Evolutionary conservation across 2,888 invertebrate genomes (phyloP).

Genomic region (Diogma glabrata): DNA sequence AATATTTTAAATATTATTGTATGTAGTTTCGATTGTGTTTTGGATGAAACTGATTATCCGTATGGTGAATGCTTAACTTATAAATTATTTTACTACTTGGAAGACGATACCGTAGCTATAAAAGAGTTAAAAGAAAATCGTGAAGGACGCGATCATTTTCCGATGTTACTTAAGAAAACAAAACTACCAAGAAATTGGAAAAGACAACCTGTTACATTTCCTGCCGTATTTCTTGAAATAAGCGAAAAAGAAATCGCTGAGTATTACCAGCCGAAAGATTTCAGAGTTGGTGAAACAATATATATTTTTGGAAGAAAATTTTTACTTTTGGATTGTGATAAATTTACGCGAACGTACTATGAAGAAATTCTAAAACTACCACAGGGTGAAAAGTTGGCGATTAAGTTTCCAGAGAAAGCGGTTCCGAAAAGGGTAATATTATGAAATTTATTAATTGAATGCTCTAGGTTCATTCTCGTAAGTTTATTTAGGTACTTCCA

Average conservation of each 20-base stretch:
- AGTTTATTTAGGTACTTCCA: conserved; percentile 16
- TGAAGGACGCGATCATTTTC: conserved; percentile 66
- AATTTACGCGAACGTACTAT: conserved; percentile 68
- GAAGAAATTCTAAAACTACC: conserved; percentile 28
- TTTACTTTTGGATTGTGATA: conserved; percentile 66
- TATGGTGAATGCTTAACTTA: conserved; percentile 49
- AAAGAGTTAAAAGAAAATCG: conserved; percentile 59
- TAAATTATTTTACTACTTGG: conserved; percentile 64
- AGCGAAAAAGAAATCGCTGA: conserved; percentile 59
- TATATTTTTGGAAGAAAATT: conserved; percentile 58
- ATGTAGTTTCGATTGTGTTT: conserved; percentile 57
- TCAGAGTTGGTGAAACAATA: conserved; percentile 60
- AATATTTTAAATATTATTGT: conserved; percentile 19
- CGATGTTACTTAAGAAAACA: conserved; percentile 58
- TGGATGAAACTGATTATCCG: conserved; percentile 51
- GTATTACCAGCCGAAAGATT: conserved; percentile 67
- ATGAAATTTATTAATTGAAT: too few relatives aligned
- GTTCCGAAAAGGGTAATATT: conserved; percentile 20
- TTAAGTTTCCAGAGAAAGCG: conserved; percentile 27
- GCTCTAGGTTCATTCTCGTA: too few relatives aligned
- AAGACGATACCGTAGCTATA: conserved; percentile 69
- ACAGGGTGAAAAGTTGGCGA: conserved; percentile 25
- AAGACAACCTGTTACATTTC: conserved; percentile 49
- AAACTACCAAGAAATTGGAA: conserved; percentile 66
- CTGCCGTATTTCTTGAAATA: conserved; percentile 55